Evolutionary conservation across 2,797 vertebrate species (phyloP), one percentile per base, ranked within the genome.

Genomic region (Taenioides sp.): DNA sequence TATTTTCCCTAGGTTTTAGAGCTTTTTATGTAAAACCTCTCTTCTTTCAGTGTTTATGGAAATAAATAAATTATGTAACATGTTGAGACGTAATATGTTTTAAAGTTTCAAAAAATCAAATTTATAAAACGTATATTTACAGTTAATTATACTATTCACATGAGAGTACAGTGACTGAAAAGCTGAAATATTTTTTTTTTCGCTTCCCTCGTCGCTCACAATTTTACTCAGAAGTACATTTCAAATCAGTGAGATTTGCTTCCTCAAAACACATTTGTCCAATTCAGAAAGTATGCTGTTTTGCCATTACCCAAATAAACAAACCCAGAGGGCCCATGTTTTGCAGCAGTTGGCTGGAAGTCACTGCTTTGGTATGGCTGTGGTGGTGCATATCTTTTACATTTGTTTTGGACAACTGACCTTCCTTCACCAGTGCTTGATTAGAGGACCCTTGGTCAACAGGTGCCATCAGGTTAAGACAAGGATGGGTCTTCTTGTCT

Each of bases 401-500:
- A 23, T 57, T 57, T 57, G 55, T 57, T 57, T 23, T 23, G 22
- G 23, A 50, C 18, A 65, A 34, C 17, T 81, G 28, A 25, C 4
- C n/a, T 25, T n/a, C 49, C 72, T 78, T 75, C 28, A 25, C 60
- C 55, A 50, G 23, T 76, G 34, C 47, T 50, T 72, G 23, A n/a
- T 16, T 23, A 64, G 20, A 43, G 22, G 62, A 43, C n/a, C 3
- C n/a, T 22, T 6, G 12, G 37, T 65, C 43, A 2, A 27, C 43
- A 50, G 1, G 5, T 34, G 12, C 31, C 20, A 37, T 31, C 71
- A 16, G 62, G 5, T 16, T 70, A 57, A 69, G 27, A 22, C 10
- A 52, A 16, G 3, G 52, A 59, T 16, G 40, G 37, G 37, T 40
- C 37, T 43, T 54, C 18, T 67, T 72, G 20, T 20, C 3, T 73